Conservation (phyloP, 1,140 invertebrate species). For the Drosophila miranda region DNA sequence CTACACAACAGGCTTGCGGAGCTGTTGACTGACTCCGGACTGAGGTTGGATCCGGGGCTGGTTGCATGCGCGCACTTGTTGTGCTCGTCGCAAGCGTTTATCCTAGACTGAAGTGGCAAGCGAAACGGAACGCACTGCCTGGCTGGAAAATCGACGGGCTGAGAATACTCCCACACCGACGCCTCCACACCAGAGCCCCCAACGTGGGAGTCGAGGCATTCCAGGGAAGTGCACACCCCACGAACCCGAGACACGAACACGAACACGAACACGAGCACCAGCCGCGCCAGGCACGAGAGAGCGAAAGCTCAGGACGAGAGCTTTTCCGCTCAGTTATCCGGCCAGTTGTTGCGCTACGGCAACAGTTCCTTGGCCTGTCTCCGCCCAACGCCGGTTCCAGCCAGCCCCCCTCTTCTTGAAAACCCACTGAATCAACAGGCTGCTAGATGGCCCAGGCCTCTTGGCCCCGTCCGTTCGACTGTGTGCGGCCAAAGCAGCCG, state of each 20-base stretch:
- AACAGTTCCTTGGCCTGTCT: slow-evolving; percentile 57
- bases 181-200: slow-evolving; percentile 19
- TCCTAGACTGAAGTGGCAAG: slow-evolving; percentile 78
- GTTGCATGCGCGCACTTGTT: slow-evolving; percentile 81
- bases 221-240: slow-evolving; percentile 30
- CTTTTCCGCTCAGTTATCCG: slow-evolving; percentile 69
- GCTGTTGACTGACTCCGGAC: slow-evolving; percentile 26
- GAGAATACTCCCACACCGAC: slow-evolving; percentile 53
- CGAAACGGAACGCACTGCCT: slow-evolving; percentile 42
- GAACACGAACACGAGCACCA: neutral
- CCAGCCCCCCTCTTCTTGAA: slow-evolving; percentile 4
- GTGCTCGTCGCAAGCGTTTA: slow-evolving; percentile 82
- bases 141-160: slow-evolving; percentile 55
- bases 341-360: slow-evolving; percentile 72
- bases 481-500: slow-evolving; percentile 50
- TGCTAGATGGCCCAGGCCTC: slow-evolving; percentile 24
- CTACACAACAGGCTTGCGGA: slow-evolving; percentile 45
- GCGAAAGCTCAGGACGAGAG: slow-evolving; percentile 51
- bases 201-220: slow-evolving; percentile 51
- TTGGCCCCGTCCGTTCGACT: neutral
- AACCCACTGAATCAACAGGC: slow-evolving; percentile 62
- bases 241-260: slow-evolving; percentile 8
- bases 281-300: slow-evolving; percentile 14
- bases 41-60: slow-evolving; percentile 38
- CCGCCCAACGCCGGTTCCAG: slow-evolving; percentile 27